Conservation (phyloP, 2,113 vertebrate species). For the Cebus imitator region DNA sequence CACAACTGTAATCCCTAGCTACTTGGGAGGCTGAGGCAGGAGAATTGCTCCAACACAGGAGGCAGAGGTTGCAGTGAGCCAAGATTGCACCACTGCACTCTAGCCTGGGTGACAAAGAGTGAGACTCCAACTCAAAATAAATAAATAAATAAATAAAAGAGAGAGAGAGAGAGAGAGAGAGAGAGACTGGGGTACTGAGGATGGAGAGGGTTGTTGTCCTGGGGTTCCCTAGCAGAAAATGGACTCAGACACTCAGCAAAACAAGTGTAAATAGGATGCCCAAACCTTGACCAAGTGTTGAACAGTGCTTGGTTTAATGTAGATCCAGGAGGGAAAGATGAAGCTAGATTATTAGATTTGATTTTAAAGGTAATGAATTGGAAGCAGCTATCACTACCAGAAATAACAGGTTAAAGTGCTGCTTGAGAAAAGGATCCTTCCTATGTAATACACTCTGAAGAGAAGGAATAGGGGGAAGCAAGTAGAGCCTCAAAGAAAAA, state of each 20-base stretch:
- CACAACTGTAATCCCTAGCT: no score
- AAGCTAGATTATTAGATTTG: background rate
- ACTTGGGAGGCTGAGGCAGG: no score
- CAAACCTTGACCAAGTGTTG: background rate
- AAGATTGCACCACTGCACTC: no score
- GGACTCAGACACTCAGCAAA: background rate
- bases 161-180: no score
- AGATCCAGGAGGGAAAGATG: background rate
- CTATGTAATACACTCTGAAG: background rate
- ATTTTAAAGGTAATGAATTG: background rate
- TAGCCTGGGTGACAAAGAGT: no score
- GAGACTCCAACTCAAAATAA: no score
- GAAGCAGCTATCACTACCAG: background rate
- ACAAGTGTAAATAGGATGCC: background rate
- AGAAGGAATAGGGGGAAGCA: background rate
- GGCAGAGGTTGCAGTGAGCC: no score
- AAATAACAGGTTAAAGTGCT: background rate
- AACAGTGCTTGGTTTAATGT: background rate
- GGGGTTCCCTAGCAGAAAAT: background rate
- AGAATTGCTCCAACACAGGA: no score
- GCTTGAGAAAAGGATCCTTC: conserved; percentile 33
- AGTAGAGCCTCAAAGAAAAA: background rate
- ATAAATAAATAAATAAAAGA: no score
- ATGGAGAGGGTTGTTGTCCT: background rate
- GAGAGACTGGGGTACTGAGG: background rate